Evolutionary conservation across 2,888 invertebrate genomes (phyloP).

Genomic region (Hypolimnas misippus): DNA sequence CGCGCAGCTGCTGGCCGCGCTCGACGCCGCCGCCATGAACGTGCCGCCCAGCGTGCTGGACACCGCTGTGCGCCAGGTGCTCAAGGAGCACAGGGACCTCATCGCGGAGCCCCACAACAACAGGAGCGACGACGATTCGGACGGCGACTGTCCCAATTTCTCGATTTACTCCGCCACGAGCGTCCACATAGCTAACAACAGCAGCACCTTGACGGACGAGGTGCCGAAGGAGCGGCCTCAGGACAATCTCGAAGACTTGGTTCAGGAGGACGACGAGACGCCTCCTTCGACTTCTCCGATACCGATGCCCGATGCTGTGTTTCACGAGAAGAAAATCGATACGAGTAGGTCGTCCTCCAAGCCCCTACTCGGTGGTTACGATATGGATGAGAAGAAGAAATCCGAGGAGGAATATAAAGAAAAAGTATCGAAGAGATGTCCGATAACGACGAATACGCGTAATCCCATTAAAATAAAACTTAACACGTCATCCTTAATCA

Average conservation of each 20-base stretch:
- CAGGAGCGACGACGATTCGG: constrained; percentile 77
- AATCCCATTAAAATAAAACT: constrained; percentile 76
- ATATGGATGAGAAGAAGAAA: constrained; percentile 47
- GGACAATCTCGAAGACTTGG: constrained; percentile 54
- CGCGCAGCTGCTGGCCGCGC: constrained; percentile 52
- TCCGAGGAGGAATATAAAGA: constrained; percentile 66
- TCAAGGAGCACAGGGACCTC: constrained; percentile 66
- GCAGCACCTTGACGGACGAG: constrained; percentile 45
- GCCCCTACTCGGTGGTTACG: constrained; percentile 29
- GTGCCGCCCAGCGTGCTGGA: constrained; percentile 62
- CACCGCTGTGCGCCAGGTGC: constrained; percentile 67
- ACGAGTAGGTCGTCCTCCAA: constrained; percentile 18
- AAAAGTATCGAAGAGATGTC: constrained; percentile 68
- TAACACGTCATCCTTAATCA: constrained; percentile 77
- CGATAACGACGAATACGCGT: constrained; percentile 67
- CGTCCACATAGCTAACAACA: constrained; percentile 87
- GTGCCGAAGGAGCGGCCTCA: constrained; percentile 38
- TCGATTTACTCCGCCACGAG: constrained; percentile 93
- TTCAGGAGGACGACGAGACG: constrained; percentile 58
- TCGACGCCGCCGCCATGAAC: constrained; percentile 51
- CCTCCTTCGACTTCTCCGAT: constrained; percentile 37
- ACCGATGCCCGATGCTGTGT: constrained; percentile 1
- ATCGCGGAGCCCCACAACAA: constrained; percentile 51
- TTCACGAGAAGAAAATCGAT: constrained; percentile 22
- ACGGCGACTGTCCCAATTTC: constrained; percentile 92